phyloP scores from a whole-genome alignment of 92 coral and sea anemone genomes.

The Phenganax stokvisi region DNA sequence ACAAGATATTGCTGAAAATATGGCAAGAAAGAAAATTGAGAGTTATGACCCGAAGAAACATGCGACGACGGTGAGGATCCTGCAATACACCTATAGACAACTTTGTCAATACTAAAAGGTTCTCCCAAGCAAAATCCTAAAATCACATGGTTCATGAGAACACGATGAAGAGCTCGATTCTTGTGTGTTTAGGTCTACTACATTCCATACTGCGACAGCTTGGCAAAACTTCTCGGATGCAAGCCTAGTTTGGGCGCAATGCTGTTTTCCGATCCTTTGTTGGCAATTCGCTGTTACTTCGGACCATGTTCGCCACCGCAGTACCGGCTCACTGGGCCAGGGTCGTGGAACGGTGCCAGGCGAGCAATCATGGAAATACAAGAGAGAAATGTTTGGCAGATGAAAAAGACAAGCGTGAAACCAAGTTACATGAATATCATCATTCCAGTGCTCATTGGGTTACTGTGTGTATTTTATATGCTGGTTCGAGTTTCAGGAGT shows the following conservation, averaged over 20 bases:
- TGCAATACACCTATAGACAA: no score
- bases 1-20: conserved; percentile 51
- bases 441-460: background rate
- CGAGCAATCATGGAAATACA: conserved; percentile 47
- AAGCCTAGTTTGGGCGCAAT: conserved; percentile 61
- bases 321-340: conserved; percentile 84
- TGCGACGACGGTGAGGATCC: conserved; percentile 53
- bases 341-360: conserved; percentile 74
- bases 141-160: background rate
- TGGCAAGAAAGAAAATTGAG: conserved; percentile 45
- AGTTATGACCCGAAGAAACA: conserved; percentile 56
- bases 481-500: background rate
- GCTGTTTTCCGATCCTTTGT: conserved; percentile 57
- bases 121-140: background rate
- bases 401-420: conserved; percentile 11
- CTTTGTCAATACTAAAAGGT: background rate
- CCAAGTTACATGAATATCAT: background rate
- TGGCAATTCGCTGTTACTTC: conserved; percentile 69
- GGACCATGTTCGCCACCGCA: conserved; percentile 87
- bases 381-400: conserved; percentile 25
- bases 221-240: conserved; percentile 75
- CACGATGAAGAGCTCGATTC: background rate
- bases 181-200: conserved; percentile 39
- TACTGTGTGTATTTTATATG: background rate
- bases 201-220: conserved; percentile 62